Conservation (phyloP, 2,888 invertebrate species). For the Phalera bucephala region DNA sequence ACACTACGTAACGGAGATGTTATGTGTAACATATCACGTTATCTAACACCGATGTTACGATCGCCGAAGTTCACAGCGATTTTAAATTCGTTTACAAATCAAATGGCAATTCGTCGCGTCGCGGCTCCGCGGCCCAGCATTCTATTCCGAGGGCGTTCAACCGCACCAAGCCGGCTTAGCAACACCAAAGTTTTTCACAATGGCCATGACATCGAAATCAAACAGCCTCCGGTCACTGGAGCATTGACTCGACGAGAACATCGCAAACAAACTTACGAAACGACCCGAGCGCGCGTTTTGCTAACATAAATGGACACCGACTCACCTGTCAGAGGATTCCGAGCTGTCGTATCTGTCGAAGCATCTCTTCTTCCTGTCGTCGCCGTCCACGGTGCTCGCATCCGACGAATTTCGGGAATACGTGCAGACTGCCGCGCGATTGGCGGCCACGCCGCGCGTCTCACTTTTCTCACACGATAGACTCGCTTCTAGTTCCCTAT, state of each 20-base stretch:
- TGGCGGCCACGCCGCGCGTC: constrained; percentile 73
- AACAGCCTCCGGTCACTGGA: constrained; percentile 79
- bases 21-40: constrained; percentile 16
- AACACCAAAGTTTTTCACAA: constrained; percentile 64
- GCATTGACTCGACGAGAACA: constrained; percentile 65
- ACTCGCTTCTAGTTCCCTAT: constrained; percentile 76
- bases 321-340: constrained; percentile 96
- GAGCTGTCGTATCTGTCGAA: constrained; percentile 96
- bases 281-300: constrained; percentile 27
- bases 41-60: constrained; percentile 14
- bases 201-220: constrained; percentile 80
- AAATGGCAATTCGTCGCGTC: constrained; percentile 46
- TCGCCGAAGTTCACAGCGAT: constrained; percentile 34
- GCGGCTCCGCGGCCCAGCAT: constrained; percentile 43
- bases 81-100: constrained; percentile 49
- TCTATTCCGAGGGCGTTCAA: constrained; percentile 74
- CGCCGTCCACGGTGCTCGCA: constrained; percentile 62
- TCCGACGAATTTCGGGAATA: constrained; percentile 68
- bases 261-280: constrained; percentile 48
- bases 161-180: constrained; percentile 54
- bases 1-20: constrained; percentile 14
- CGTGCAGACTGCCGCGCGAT: constrained; percentile 56
- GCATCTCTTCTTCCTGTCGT: constrained; percentile 92
- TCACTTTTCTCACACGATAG: constrained; percentile 82
- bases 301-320: constrained; percentile 43